These are phyloP conservation scores for Steinernema feltiae DNA, from an alignment of 1,140 invertebrate genomes.

Conservation along the genomic window DNA sequence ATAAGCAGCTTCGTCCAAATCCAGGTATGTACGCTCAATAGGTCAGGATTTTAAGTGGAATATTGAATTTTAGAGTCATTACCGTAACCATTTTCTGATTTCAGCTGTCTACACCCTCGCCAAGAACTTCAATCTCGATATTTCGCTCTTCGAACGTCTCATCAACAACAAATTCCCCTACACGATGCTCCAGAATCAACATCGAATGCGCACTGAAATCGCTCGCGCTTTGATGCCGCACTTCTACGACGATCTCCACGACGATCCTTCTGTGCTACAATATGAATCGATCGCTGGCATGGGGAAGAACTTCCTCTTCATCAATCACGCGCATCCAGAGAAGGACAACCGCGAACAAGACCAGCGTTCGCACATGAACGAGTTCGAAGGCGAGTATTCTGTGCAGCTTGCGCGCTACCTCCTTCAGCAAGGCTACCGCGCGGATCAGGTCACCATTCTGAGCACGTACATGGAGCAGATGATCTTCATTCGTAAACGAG, in stretches of 20 bases:
- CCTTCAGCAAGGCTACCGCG: constrained; percentile 57
- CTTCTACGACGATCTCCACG: constrained; percentile 58
- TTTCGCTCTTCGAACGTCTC: constrained; percentile 54
- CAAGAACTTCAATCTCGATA: constrained; percentile 46
- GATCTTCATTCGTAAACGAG: constrained; percentile 42
- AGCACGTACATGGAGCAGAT: constrained; percentile 60
- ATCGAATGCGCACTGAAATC: constrained; percentile 61
- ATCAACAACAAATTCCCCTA: constrained; percentile 52
- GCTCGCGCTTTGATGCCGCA: constrained; percentile 53
- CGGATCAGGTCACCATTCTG: constrained; percentile 58
- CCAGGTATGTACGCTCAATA: constrained; percentile 46
- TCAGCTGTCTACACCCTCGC: constrained; percentile 51
- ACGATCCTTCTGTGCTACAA: constrained; percentile 50
- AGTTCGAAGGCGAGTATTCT: constrained; percentile 57
- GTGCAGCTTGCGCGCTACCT: constrained; percentile 57
- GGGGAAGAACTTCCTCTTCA: constrained; percentile 57
- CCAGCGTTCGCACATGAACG: constrained; percentile 54
- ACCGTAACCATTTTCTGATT: constrained; percentile 1
- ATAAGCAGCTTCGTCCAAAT: constrained; percentile 61
- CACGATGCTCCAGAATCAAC: constrained; percentile 57
- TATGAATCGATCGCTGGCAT: constrained; percentile 58
- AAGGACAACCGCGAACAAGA: constrained; percentile 53
- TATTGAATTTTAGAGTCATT: not conserved
- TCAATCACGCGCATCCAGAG: constrained; percentile 57
- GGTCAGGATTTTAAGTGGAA: not conserved